phyloP scores from a whole-genome alignment of 1,140 invertebrate genomes.

The Pemphigus obesinymphae region DNA sequence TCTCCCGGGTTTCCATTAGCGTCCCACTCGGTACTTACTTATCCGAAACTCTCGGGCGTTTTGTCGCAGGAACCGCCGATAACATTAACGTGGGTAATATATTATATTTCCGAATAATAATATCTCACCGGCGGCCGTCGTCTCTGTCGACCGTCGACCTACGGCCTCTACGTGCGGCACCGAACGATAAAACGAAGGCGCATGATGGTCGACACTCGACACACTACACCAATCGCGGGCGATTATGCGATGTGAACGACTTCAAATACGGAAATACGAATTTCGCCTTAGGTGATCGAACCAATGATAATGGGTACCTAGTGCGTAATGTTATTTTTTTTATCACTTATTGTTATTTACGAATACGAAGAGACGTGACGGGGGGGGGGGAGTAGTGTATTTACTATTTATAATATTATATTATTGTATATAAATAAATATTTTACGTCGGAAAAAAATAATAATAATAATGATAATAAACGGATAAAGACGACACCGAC shows the following conservation, averaged over 20 bases:
- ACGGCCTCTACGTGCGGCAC: neutral
- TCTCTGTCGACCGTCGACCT: too few species aligned
- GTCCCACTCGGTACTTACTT: too few species aligned
- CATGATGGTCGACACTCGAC: neutral
- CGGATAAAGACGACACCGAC: neutral
- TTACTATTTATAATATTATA: too few species aligned
- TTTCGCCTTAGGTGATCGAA: conserved; percentile 10
- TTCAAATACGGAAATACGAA: conserved; percentile 2
- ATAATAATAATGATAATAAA: neutral
- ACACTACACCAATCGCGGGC: too few species aligned
- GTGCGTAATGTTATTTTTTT: neutral
- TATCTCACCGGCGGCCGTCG: too few species aligned
- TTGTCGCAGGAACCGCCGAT: too few species aligned
- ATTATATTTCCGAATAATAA: too few species aligned
- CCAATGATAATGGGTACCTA: neutral
- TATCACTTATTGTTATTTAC: neutral
- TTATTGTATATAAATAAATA: too few species aligned
- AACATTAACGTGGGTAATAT: too few species aligned
- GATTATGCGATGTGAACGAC: neutral
- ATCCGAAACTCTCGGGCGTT: too few species aligned
- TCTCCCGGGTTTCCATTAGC: too few species aligned
- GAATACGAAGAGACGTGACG: neutral
- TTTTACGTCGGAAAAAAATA: neutral
- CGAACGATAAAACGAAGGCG: neutral
- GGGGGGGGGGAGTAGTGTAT: neutral